Conservation (phyloP, 2,888 invertebrate genomes). For the Dermolepida albohirtum region DNA sequence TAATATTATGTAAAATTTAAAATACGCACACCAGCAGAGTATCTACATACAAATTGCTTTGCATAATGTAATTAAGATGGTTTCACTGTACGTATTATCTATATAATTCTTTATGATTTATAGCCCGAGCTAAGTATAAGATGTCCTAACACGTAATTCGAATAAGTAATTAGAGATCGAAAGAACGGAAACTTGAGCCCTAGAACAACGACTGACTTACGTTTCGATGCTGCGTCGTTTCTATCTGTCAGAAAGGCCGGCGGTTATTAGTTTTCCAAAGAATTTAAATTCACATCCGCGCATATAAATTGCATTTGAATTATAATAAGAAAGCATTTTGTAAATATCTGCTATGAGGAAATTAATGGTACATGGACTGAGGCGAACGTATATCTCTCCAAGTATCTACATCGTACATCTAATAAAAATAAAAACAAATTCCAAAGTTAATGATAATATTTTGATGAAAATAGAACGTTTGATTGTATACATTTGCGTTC, state of each 20-base stretch:
- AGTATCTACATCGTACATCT: too few relatives aligned
- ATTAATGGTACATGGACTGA: neutral
- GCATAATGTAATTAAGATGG: conserved; percentile 35
- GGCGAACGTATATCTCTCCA: neutral
- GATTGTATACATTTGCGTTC: too few relatives aligned
- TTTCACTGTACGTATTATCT: conserved; percentile 10
- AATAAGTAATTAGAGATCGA: conserved; percentile 25
- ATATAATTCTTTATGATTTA: conserved; percentile 29
- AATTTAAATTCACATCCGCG: conserved; percentile 21
- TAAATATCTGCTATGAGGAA: conserved; percentile 2
- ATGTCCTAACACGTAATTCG: conserved; percentile 22
- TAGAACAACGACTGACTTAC: too few relatives aligned
- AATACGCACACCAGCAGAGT: conserved; percentile 1
- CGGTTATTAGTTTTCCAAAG: conserved; percentile 22
- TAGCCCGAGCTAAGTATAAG: conserved; percentile 9
- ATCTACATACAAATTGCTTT: conserved; percentile 11
- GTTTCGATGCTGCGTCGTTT: too few relatives aligned
- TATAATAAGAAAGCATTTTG: conserved; percentile 22
- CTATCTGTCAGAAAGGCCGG: conserved; percentile 2
- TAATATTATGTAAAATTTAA: conserved; percentile 25
- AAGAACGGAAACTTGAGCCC: neutral
- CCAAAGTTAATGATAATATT: too few relatives aligned
- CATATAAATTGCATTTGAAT: conserved; percentile 35
- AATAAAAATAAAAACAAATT: too few relatives aligned
- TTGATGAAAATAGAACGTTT: too few relatives aligned